Conservation (phyloP, 2,888 invertebrate species). For the Clunio marinus region DNA sequence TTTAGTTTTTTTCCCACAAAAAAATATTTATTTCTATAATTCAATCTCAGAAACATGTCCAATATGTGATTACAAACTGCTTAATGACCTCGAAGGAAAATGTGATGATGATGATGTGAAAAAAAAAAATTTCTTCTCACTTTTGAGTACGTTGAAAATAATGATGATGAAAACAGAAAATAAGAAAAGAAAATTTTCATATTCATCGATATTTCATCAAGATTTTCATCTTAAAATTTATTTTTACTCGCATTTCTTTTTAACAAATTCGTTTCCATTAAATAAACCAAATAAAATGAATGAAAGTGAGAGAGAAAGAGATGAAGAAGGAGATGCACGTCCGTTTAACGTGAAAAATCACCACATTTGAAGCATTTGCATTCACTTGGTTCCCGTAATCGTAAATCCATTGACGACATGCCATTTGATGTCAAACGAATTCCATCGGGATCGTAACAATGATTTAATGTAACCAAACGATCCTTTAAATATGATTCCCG, state of each 20-base stretch:
- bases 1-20: too few species aligned
- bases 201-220: too few species aligned
- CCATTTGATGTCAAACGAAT: conserved; percentile 66
- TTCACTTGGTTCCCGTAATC: conserved; percentile 79
- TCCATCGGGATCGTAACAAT: conserved; percentile 87
- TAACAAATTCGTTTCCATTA: conserved; percentile 11
- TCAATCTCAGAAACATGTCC: too few species aligned
- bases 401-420: conserved; percentile 72
- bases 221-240: too few species aligned
- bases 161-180: too few species aligned
- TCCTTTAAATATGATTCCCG: conserved; percentile 81
- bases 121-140: too few species aligned
- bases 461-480: conserved; percentile 70
- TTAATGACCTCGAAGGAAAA: too few species aligned
- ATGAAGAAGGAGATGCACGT: too few species aligned
- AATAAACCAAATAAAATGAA: not conserved
- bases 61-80: too few species aligned
- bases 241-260: not conserved
- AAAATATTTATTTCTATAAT: too few species aligned
- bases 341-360: conserved; percentile 70
- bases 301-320: not conserved
- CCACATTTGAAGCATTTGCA: conserved; percentile 90
- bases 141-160: too few species aligned
- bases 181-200: not conserved
- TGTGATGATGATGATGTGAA: too few species aligned